Evolutionary conservation across 2,113 vertebrate genomes (phyloP), one percentile per base, ranked within the genome.

Genomic region (Crotalus helleri): DNA sequence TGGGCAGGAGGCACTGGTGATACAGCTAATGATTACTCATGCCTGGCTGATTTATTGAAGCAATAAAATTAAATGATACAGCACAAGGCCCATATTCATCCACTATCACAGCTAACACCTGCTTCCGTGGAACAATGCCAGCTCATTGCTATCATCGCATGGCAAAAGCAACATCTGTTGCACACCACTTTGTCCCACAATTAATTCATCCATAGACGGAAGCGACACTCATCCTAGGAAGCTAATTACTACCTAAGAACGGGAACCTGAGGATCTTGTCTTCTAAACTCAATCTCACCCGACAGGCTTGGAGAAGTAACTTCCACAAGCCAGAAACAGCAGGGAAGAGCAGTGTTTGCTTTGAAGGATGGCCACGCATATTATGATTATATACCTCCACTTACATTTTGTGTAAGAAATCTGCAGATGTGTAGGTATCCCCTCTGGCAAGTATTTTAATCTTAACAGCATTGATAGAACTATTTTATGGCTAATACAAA

Each of bases 1-100:
- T 44, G 0, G 92, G 93, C 92, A 87, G 93, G 86, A 95, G 92
- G 44, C 39, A 39, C 26, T 57, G 94, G 87, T 57, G 51, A 86
- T 87, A 90, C 46, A 94, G 95, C 91, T 95, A 96, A 93, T 85
- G 92, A 95, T 93, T 93, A 94, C n/a, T 86, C 94, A 94, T 81
- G n/a, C 0, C 93, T 94, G 90, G 29, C 74, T 88, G 94, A 93
- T 1, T 90, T 85, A 33, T 92, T 85, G 58, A 33, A 94, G 49
- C 69, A 86, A 94, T 93, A 54, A 64, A 3, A 93, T 4, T 54
- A 93, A 91, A 89, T 58, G 0, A 49, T 29, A 1, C 1, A 85
- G 39, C 54, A 61, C 69, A 90, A 4, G 51, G 44, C 85, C 46
- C 5, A 26, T 33, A 17, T 59, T 29, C 0, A 26, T 87, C 86